These are phyloP conservation scores for Borostomias antarcticus DNA, from an alignment of 2,797 vertebrate species.

Conservation along the genomic window DNA sequence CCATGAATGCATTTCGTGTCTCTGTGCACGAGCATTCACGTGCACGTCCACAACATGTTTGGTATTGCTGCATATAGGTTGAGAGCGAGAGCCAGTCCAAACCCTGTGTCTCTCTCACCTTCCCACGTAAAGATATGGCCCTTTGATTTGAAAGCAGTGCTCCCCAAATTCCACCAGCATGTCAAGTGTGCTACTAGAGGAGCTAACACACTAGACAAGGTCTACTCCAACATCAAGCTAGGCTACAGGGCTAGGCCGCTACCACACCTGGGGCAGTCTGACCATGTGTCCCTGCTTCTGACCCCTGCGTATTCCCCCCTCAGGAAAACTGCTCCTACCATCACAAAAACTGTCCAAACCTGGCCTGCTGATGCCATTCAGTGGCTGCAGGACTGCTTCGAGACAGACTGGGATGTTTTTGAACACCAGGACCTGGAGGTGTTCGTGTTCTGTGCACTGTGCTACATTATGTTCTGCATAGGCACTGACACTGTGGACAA, in stretches of 20 bases:
- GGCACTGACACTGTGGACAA: slow-evolving; percentile 18
- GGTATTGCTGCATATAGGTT: too few relatives aligned
- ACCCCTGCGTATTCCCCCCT: slow-evolving; percentile 14
- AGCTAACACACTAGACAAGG: slow-evolving; percentile 10
- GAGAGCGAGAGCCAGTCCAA: too few relatives aligned
- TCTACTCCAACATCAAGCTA: slow-evolving; percentile 18
- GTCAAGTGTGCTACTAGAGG: slow-evolving; percentile 23
- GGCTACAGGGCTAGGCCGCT: slow-evolving; percentile 8
- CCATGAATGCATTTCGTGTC: too few relatives aligned
- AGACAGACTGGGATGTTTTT: slow-evolving; percentile 16
- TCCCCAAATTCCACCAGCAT: slow-evolving; percentile 17
- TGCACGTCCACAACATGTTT: too few relatives aligned
- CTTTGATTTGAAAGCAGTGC: neutral
- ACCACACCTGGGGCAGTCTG: slow-evolving; percentile 12
- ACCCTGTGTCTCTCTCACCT: too few relatives aligned
- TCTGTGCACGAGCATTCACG: too few relatives aligned
- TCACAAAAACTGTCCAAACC: slow-evolving; percentile 1
- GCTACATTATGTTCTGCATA: slow-evolving; percentile 23
- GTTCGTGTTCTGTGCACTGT: slow-evolving; percentile 16
- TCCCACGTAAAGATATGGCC: too few relatives aligned
- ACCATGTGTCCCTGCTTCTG: slow-evolving; percentile 17
- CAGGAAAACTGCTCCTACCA: neutral
- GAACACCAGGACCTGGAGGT: slow-evolving; percentile 14
- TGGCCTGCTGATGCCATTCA: slow-evolving; percentile 5
- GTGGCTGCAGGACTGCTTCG: slow-evolving; percentile 27